Conservation (phyloP, 2,888 invertebrate genomes). For the Ormyrus rosae region DNA sequence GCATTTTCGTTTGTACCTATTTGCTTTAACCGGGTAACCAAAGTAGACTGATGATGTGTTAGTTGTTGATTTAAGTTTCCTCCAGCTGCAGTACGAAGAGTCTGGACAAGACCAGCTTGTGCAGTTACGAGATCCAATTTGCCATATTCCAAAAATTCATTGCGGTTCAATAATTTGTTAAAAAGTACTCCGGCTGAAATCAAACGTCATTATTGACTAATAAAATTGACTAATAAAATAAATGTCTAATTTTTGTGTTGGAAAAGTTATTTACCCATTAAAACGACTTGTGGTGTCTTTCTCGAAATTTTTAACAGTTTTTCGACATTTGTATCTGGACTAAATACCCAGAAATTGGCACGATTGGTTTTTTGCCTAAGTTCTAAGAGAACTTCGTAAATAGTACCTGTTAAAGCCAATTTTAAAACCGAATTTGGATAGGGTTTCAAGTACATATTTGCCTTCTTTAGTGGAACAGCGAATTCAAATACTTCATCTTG, state of each 20-base stretch:
- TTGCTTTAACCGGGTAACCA: constrained; percentile 82
- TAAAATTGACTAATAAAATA: background rate
- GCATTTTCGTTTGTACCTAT: constrained; percentile 67
- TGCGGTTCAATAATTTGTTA: constrained; percentile 81
- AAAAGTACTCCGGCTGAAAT: constrained; percentile 84
- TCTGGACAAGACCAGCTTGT: constrained; percentile 83
- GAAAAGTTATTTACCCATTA: constrained; percentile 79
- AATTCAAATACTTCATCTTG: constrained; percentile 82
- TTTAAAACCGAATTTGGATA: constrained; percentile 82
- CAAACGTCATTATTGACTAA: background rate
- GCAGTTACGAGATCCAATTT: constrained; percentile 81
- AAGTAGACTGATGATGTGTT: constrained; percentile 82
- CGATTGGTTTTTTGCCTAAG: constrained; percentile 6
- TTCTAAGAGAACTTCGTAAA: constrained; percentile 81
- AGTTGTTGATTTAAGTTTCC: constrained; percentile 82
- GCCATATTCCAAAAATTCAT: constrained; percentile 83
- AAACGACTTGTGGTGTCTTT: constrained; percentile 83
- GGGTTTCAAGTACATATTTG: constrained; percentile 83
- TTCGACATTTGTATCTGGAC: constrained; percentile 80
- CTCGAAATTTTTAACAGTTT: constrained; percentile 82
- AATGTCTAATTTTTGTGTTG: background rate
- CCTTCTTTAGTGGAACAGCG: constrained; percentile 80
- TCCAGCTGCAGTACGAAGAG: constrained; percentile 82
- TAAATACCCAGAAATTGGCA: constrained; percentile 82
- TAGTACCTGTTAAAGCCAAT: constrained; percentile 82